Conservation (phyloP, 2,888 invertebrate genomes). For the Luperina testacea region DNA sequence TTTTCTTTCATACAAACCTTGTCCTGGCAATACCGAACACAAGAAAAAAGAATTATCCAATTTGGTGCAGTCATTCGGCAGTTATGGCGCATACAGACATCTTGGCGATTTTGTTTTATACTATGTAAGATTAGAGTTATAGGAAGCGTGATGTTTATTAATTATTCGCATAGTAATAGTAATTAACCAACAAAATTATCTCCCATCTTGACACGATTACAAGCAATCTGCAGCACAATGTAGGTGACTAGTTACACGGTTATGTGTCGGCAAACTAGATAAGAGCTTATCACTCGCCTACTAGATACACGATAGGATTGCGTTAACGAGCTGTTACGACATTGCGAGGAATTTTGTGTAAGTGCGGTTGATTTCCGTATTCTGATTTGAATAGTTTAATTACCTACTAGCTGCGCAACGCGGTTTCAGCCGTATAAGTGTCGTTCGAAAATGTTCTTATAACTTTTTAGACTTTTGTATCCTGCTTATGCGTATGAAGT, state of each 20-base stretch:
- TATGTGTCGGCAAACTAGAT: conserved; percentile 59
- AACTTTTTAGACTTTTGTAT: too few relatives aligned
- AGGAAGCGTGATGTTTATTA: background rate
- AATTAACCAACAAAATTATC: background rate
- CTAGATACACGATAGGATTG: conserved; percentile 56
- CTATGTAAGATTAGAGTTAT: background rate
- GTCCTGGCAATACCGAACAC: too few relatives aligned
- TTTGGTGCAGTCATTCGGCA: too few relatives aligned
- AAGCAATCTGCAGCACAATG: conserved; percentile 37
- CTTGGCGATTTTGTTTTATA: too few relatives aligned
- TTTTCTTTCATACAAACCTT: too few relatives aligned
- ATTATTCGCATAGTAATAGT: background rate
- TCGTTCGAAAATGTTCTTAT: too few relatives aligned
- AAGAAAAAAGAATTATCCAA: too few relatives aligned
- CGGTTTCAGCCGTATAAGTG: too few relatives aligned
- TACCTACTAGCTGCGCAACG: too few relatives aligned
- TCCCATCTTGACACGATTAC: conserved; percentile 47
- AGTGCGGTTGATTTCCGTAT: conserved; percentile 48
- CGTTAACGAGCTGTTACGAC: conserved; percentile 46
- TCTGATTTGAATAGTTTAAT: background rate
- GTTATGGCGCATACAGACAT: too few relatives aligned
- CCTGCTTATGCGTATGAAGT: too few relatives aligned
- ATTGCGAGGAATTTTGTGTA: conserved; percentile 54
- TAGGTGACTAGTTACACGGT: conserved; percentile 61
- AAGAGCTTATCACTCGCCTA: conserved; percentile 50